phyloP scores from a whole-genome alignment of 2,113 vertebrate genomes.

The Corythaeola cristata region DNA sequence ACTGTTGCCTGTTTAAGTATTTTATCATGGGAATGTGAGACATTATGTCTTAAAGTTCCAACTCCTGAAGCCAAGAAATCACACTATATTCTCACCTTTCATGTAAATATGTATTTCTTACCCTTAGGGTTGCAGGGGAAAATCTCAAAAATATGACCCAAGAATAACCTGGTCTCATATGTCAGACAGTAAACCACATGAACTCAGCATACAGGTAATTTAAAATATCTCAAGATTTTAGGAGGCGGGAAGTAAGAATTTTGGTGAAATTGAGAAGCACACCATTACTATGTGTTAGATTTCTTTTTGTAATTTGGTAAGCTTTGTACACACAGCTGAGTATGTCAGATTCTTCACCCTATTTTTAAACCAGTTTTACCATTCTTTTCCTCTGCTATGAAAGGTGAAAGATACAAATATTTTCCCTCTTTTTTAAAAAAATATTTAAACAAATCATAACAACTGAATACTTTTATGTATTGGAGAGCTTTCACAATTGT shows the following conservation, averaged over 20 bases:
- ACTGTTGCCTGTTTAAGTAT: neutral
- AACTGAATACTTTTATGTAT: neutral
- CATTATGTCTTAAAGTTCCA: neutral
- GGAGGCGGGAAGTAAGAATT: neutral
- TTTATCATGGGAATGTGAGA: neutral
- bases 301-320: neutral
- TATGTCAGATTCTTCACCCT: neutral
- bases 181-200: conserved; percentile 5
- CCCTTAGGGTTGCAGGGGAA: conserved; percentile 22
- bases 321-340: neutral
- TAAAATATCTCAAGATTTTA: conserved; percentile 4
- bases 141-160: conserved; percentile 43
- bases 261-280: neutral
- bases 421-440: neutral
- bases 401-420: neutral
- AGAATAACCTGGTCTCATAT: neutral
- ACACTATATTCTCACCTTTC: conserved; percentile 19
- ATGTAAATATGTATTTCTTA: conserved; percentile 16
- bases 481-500: neutral
- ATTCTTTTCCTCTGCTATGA: neutral
- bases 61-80: neutral
- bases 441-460: neutral
- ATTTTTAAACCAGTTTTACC: neutral
- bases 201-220: conserved; percentile 7
- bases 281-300: neutral